These are phyloP conservation scores for Drosophila ercepeae DNA, from an alignment of 1,140 invertebrate genomes.

Conservation along the genomic window DNA sequence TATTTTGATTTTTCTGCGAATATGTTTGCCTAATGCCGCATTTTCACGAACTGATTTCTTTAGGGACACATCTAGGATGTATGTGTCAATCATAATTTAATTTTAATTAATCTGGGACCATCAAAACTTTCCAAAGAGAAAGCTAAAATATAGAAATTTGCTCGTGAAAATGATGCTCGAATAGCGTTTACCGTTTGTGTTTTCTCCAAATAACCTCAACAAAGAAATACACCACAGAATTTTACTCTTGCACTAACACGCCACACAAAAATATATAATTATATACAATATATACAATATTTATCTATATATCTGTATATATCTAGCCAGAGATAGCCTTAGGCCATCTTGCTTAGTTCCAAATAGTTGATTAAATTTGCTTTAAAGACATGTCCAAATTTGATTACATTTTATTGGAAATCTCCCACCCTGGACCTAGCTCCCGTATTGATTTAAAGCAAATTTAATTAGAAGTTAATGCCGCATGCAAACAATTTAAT, in stretches of 20 bases:
- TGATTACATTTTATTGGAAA: conserved; percentile 1
- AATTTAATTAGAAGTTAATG: conserved; percentile 67
- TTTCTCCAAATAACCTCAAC: conserved; percentile 48
- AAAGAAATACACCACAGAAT: conserved; percentile 46
- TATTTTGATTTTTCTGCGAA: conserved; percentile 19
- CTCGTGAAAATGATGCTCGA: conserved; percentile 3
- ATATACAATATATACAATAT: no score
- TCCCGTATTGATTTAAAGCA: conserved; percentile 42
- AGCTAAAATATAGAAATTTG: background rate
- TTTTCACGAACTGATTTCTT: conserved; percentile 17
- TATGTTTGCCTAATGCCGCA: conserved; percentile 24
- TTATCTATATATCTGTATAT: conserved; percentile 13
- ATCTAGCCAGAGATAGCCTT: conserved; percentile 21
- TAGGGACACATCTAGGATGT: background rate
- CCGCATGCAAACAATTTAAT: conserved; percentile 69
- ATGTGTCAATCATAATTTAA: background rate
- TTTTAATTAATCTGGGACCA: background rate
- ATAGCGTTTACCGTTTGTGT: conserved; percentile 42
- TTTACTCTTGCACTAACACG: conserved; percentile 53
- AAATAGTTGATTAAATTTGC: conserved; percentile 49
- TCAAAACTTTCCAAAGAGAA: background rate
- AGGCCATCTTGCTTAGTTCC: conserved; percentile 33
- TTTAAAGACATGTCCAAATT: conserved; percentile 24
- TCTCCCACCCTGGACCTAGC: background rate
- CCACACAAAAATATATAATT: conserved; percentile 32